Conservation (phyloP, 2,113 vertebrate species). For the Bujurquina vittata region DNA sequence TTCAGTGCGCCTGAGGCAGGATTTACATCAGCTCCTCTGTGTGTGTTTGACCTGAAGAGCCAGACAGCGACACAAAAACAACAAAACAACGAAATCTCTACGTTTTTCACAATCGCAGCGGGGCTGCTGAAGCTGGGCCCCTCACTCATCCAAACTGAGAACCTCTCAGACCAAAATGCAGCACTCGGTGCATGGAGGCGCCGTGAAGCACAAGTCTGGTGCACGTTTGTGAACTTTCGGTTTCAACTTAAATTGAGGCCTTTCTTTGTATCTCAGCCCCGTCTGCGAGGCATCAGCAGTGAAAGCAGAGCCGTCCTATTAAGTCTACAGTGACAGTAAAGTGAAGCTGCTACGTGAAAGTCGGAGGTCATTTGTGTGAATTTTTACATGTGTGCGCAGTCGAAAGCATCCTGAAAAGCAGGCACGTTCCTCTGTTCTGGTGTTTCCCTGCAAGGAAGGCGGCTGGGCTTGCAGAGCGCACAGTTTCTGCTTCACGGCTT, state of each 20-base stretch:
- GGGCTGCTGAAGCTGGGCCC: too few species aligned
- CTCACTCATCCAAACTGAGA: too few species aligned
- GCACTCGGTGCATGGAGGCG: background rate
- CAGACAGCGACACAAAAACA: background rate
- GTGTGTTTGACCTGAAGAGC: background rate
- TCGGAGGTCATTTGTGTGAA: too few species aligned
- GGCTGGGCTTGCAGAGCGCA: background rate
- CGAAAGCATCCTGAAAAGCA: background rate
- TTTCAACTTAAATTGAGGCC: background rate
- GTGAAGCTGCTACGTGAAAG: too few species aligned
- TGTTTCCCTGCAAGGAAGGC: background rate
- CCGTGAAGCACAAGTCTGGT: too few species aligned
- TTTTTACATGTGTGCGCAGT: too few species aligned
- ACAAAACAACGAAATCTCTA: background rate
- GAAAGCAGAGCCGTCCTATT: background rate
- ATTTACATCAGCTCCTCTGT: too few species aligned
- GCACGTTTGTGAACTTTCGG: background rate
- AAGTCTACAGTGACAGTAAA: too few species aligned
- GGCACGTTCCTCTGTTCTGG: background rate
- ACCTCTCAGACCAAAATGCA: too few species aligned
- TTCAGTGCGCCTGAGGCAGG: background rate
- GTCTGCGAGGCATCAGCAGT: background rate
- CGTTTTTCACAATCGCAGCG: background rate
- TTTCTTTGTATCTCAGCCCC: too few species aligned
- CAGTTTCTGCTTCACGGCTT: background rate